Conservation (phyloP, 1,140 invertebrate species). For the Pogonognathellus flavescens region DNA sequence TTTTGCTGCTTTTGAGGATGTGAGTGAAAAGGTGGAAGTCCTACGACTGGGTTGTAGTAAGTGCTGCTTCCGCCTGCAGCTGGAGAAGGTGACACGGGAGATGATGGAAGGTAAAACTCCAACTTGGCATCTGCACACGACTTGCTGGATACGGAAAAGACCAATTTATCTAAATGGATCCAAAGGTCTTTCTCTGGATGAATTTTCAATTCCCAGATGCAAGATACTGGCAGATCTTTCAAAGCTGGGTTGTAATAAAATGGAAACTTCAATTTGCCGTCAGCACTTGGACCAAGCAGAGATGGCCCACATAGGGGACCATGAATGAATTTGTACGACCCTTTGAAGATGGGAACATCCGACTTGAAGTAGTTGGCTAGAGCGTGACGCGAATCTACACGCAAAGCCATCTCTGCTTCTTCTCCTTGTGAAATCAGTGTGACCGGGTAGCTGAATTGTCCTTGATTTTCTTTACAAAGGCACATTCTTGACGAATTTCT, state of each 20-base stretch:
- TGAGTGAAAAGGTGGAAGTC: constrained; percentile 60
- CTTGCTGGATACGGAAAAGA: constrained; percentile 78
- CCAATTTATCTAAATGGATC: constrained; percentile 87
- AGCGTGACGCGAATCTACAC: constrained; percentile 84
- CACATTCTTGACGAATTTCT: constrained; percentile 65
- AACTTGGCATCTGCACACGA: constrained; percentile 86
- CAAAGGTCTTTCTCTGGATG: constrained; percentile 75
- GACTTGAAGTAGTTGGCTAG: constrained; percentile 90
- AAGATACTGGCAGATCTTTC: constrained; percentile 78
- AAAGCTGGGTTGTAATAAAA: constrained; percentile 70
- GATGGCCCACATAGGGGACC: constrained; percentile 88
- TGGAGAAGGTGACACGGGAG: constrained; percentile 72
- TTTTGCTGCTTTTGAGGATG: constrained; percentile 63
- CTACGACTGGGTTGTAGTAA: constrained; percentile 52
- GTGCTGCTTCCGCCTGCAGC: constrained; percentile 67
- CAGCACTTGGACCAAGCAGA: constrained; percentile 79
- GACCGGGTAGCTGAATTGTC: constrained; percentile 64
- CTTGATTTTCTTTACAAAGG: constrained; percentile 67
- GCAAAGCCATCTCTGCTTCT: constrained; percentile 82
- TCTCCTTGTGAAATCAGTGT: constrained; percentile 80
- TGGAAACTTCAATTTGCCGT: constrained; percentile 87
- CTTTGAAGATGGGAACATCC: constrained; percentile 83
- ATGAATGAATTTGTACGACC: constrained; percentile 88
- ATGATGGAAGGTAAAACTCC: constrained; percentile 78
- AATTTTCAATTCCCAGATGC: constrained; percentile 83